phyloP scores from a whole-genome alignment of 2,797 vertebrate genomes.

The Pelodytes ibericus region DNA sequence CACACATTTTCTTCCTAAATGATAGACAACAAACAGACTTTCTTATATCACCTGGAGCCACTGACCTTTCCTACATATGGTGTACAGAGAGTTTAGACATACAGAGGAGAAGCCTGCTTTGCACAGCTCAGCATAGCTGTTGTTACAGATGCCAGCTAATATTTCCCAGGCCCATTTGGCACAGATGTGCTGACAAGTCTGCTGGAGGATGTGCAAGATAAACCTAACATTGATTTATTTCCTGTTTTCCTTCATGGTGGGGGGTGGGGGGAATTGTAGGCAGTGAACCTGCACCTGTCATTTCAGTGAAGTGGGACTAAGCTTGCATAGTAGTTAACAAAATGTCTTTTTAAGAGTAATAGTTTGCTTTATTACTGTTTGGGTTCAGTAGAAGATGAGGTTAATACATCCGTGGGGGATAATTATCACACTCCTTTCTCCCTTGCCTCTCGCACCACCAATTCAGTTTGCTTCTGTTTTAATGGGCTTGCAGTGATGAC shows the following conservation, averaged over 20 bases:
- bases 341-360: background rate
- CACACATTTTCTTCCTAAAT: background rate
- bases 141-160: constrained; percentile 16
- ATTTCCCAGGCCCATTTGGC: background rate
- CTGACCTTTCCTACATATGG: background rate
- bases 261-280: background rate
- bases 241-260: background rate
- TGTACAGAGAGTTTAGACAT: background rate
- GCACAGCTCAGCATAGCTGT: background rate
- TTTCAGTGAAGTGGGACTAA: no score
- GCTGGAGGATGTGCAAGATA: background rate
- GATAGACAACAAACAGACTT: background rate
- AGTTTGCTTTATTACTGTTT: background rate
- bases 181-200: background rate
- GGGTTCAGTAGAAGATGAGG: background rate
- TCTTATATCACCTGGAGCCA: background rate
- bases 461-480: constrained; percentile 15
- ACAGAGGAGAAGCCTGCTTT: background rate
- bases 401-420: background rate
- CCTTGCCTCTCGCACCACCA: constrained; percentile 40
- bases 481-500: constrained; percentile 53
- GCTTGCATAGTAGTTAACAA: background rate
- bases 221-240: background rate
- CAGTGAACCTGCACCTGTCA: background rate
- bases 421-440: constrained; percentile 32